Conservation (phyloP, 1,140 invertebrate species). For the Zaprionus ghesquierei region DNA sequence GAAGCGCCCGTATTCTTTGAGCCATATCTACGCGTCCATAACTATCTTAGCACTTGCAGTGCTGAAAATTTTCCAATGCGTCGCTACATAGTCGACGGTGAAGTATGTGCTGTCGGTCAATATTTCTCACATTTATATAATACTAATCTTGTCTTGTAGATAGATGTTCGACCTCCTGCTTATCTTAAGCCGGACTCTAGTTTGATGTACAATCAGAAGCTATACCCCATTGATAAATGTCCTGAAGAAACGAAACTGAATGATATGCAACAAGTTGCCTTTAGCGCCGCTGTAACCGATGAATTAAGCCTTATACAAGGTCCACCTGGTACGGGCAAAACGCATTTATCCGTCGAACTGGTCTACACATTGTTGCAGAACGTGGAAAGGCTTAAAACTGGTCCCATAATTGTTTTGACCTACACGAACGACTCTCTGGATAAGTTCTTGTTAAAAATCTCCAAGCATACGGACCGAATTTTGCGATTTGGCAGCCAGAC, state of each 20-base stretch:
- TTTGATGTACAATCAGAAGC: conserved; percentile 23
- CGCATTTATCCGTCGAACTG: conserved; percentile 88
- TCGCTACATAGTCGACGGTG: conserved; percentile 85
- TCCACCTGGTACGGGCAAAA: conserved; percentile 92
- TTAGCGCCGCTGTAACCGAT: conserved; percentile 84
- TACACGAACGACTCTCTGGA: conserved; percentile 95
- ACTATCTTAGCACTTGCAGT: conserved; percentile 84
- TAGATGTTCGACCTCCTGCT: conserved; percentile 23
- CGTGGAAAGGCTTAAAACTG: conserved; percentile 31
- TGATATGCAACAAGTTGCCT: conserved; percentile 85
- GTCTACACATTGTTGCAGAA: conserved; percentile 85
- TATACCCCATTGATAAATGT: conserved; percentile 10
- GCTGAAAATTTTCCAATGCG: conserved; percentile 85
- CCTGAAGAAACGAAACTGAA: conserved; percentile 41
- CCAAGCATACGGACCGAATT: conserved; percentile 84
- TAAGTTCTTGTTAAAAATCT: conserved; percentile 92
- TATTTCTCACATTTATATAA: not conserved
- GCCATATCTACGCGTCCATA: conserved; percentile 87
- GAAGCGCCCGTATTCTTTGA: conserved; percentile 88
- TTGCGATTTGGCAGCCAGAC: conserved; percentile 90
- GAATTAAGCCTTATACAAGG: conserved; percentile 91
- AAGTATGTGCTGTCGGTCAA: conserved; percentile 68
- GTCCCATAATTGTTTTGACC: conserved; percentile 90
- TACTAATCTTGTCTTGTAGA: conserved; percentile 3
- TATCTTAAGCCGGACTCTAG: conserved; percentile 25